Percentiles rank a stretch among this genome's conserved stretches.
Evolutionary conservation across 2,113 vertebrate genomes (phyloP).

Genomic region (Marcusenius ussheri): DNA sequence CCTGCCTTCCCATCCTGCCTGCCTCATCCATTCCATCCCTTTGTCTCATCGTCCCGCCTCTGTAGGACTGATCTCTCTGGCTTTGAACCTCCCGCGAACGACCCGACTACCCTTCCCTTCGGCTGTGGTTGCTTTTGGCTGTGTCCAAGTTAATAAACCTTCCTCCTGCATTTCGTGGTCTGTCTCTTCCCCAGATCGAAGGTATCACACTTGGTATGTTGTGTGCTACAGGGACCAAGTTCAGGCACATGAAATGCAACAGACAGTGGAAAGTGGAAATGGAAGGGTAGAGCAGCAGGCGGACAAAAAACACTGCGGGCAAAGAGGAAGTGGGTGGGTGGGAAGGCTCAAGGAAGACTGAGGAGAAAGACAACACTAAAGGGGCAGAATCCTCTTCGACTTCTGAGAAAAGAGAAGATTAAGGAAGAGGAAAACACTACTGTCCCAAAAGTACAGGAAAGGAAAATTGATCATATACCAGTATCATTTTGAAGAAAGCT

Average conservation of each 20-base stretch:
- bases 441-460: background rate
- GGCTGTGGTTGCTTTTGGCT: no score
- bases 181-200: no score
- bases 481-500: background rate
- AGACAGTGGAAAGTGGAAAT: background rate
- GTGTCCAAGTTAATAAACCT: no score
- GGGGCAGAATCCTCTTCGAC: background rate
- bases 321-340: background rate
- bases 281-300: no score
- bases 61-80: no score
- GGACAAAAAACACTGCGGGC: no score
- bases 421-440: background rate
- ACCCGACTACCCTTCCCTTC: no score
- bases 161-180: no score
- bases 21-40: no score
- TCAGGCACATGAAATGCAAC: background rate
- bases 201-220: background rate
- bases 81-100: no score
- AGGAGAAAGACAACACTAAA: background rate
- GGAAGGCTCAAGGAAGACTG: background rate
- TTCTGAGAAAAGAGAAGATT: background rate
- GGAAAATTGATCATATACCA: background rate
- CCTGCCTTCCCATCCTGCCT: no score
- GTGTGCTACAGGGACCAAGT: background rate
- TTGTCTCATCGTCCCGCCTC: no score